Evolutionary conservation across 1,140 invertebrate species (phyloP).

Genomic region (Melitaea cinxia): DNA sequence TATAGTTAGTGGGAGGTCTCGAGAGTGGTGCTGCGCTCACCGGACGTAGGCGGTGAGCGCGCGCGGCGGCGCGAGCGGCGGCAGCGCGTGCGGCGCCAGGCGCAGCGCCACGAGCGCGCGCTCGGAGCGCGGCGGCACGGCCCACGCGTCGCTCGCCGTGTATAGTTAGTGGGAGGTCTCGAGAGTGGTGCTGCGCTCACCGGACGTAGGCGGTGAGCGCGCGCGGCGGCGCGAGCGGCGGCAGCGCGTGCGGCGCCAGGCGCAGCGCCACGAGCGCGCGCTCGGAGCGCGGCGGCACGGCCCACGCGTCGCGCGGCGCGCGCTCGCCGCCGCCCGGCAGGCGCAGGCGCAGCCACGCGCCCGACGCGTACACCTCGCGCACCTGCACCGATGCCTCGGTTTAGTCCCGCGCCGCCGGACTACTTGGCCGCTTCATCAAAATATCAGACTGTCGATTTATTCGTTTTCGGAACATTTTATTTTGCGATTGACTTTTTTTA

Average conservation of each 20-base stretch:
- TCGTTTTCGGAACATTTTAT: no score
- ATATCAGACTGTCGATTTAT: no score
- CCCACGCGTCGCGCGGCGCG: constrained; percentile 91
- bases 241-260: constrained; percentile 83
- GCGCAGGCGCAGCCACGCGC: constrained; percentile 94
- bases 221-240: constrained; percentile 22
- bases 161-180: no score
- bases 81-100: constrained; percentile 83
- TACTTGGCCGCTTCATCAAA: no score
- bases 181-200: constrained; percentile 42
- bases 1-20: no score
- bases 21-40: constrained; percentile 42
- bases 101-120: constrained; percentile 94
- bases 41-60: constrained; percentile 6
- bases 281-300: constrained; percentile 94
- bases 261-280: constrained; percentile 94
- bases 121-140: constrained; percentile 94
- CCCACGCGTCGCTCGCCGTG: constrained; percentile 88
- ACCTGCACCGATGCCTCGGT: constrained; percentile 93
- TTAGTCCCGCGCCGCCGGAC: constrained; percentile 98
- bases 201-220: constrained; percentile 6
- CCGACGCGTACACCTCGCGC: constrained; percentile 94
- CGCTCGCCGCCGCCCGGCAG: constrained; percentile 84
- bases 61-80: constrained; percentile 22
- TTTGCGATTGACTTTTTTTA: no score